Base-by-base conservation (phyloP, 2,797 vertebrate genomes). In the Anabacerthia variegaticeps region DNA sequence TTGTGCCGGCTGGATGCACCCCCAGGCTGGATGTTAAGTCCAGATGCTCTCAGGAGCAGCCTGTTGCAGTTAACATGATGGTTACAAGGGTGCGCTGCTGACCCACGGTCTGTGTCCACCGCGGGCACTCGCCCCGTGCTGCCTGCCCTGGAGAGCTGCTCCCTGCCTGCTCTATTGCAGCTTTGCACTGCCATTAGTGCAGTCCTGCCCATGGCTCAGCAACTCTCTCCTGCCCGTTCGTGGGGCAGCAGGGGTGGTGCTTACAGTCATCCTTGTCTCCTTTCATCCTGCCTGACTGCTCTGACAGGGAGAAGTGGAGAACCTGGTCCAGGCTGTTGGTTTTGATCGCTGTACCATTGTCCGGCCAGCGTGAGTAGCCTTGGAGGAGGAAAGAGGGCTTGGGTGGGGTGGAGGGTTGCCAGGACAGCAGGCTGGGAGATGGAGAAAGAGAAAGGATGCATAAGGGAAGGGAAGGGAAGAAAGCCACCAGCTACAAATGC, bases 321-420 rank as follows among this genome's bases (percentile, higher is more conserved):
- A 95, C 51, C 80, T 96, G 22, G 97, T 99, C 22, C 97, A 98
- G 89, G 97, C 95, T 15, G 69, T 99, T 69, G 98, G 95, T 41
- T 99, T 99, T 96, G 98, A 98, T 63, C 97, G 91, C 73, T 98
- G 95, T 27, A 92, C 98, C 43, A 95, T 99, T 95, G 98, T 98
- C 91, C 98, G 98, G 86, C 99, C 99, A 44, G 99, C 98, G 98
- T 99, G 96, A 97, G 96, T 97, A 90, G 39, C 2, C 1, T 30
- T 44, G 46, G 19, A 44, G 21, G 30, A 77, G 54, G 58, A 54
- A 58, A 19, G 37, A 12, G 65, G 75, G 43, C 39, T 43, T 2
- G 3, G 37, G 37, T 37, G 41, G 3, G 32, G 44, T 48, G 39
- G 41, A 52, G 17, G 37, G 8, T 30, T 63, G 17, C 34, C 48